Base-by-base conservation (phyloP, 2,888 invertebrate genomes). In the Tribolium freemani region DNA sequence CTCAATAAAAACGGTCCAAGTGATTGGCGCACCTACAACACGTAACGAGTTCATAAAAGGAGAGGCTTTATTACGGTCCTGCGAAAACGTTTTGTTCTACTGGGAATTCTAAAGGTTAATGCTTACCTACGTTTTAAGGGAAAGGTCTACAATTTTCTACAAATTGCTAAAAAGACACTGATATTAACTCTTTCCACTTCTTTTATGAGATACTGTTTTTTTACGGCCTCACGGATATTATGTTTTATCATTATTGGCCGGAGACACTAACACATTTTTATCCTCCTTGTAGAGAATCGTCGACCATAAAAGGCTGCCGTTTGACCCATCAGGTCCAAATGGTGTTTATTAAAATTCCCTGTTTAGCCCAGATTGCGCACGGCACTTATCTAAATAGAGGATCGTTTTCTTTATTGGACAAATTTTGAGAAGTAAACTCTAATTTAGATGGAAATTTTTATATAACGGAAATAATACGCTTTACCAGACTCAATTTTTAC, bases 1-100 rank as follows among this genome's bases (percentile, higher is more conserved):
- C 60, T 20, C 51, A 38, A 77, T 75, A 77, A 75, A 75, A 76
- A 70, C 74, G 57, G 72, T 26, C 69, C 71, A 75, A 79, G 73
- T 81, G 82, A 83, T 82, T 82, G 83, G 81, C 75, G 77, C 81
- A 82, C 81, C 83, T 80, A 79, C 74, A 77, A 78, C 78, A 80
- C 78, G 79, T 82, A 83, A 83, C 82, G 81, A 81, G 81, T 83
- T 79, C 83, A 83, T 84, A 84, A 84, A 84, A 83, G 77, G 69
- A 73, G 80, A 79, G 79, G 79, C 80, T 84, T 84, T 84, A 84
- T 84, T 84, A 82, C 83, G 82, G 82, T 83, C 83, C 83, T 81
- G 80, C 78, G 81, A 82, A 83, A 84, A 79, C 82, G 83, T 80
- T 81, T 78, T 76, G 78, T 78, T 81, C 81, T 82, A 73, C 61